These are phyloP conservation scores for Colostygia pectinataria DNA, from an alignment of 2,888 invertebrate genomes.

Conservation along the genomic window DNA sequence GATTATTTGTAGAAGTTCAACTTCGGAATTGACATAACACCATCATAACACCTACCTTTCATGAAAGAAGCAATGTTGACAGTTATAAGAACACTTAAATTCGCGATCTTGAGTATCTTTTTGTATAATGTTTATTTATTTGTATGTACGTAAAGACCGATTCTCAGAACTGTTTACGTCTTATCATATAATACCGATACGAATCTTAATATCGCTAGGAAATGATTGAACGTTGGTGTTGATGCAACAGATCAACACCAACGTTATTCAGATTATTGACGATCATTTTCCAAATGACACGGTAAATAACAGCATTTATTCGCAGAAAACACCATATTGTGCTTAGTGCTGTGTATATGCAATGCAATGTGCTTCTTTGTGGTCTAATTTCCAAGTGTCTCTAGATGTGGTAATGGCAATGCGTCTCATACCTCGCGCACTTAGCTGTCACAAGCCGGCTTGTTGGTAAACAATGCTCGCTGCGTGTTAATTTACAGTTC, in stretches of 20 bases:
- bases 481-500: slow-evolving; percentile 30
- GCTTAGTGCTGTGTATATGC: slow-evolving; percentile 20
- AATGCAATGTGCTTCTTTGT: no score
- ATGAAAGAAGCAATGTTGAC: no score
- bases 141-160: no score
- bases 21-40: no score
- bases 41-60: no score
- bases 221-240: slow-evolving; percentile 6
- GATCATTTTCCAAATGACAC: slow-evolving; percentile 16
- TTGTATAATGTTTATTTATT: no score
- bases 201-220: background rate
- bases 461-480: slow-evolving; percentile 32
- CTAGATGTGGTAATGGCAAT: no score
- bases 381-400: no score
- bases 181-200: slow-evolving; percentile 4
- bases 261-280: background rate
- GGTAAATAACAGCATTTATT: slow-evolving; percentile 22
- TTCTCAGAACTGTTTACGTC: slow-evolving; percentile 1
- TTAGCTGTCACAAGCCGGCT: slow-evolving; percentile 2
- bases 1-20: no score
- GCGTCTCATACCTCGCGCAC: background rate
- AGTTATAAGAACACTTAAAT: no score
- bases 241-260: no score
- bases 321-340: slow-evolving; percentile 12
- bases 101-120: no score